Conservation (phyloP, 1,140 invertebrate species). For the Heliconius nattereri region DNA sequence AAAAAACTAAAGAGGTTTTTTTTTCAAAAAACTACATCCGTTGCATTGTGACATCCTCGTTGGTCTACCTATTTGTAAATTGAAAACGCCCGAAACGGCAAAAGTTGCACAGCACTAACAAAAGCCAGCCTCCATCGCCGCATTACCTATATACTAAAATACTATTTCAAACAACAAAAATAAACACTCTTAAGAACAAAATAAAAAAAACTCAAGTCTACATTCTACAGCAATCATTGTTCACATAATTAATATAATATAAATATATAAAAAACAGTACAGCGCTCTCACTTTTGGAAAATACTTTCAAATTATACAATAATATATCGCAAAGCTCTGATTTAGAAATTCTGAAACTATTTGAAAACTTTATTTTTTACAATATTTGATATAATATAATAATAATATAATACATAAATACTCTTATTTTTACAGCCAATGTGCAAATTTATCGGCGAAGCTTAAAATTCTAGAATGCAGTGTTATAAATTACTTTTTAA, state of each 20-base stretch:
- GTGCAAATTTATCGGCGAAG: constrained; percentile 64
- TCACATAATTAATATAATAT: constrained; percentile 57
- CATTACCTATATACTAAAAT: constrained; percentile 60
- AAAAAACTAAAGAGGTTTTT: neutral
- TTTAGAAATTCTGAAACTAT: constrained; percentile 64
- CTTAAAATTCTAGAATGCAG: constrained; percentile 59
- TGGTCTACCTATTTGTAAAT: neutral
- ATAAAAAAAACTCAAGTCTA: constrained; percentile 49
- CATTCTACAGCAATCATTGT: constrained; percentile 58
- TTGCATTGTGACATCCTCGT: neutral
- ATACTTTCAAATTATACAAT: constrained; percentile 41
- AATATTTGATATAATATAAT: constrained; percentile 44
- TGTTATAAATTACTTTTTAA: constrained; percentile 50
- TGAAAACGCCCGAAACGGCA: neutral
- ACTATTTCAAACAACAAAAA: constrained; percentile 76
- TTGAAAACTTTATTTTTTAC: constrained; percentile 45
- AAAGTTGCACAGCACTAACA: neutral
- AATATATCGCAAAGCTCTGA: constrained; percentile 59
- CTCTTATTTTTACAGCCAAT: constrained; percentile 63
- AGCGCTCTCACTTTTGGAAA: constrained; percentile 38
- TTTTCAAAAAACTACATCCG: neutral
- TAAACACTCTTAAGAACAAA: constrained; percentile 68
- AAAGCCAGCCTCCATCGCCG: constrained; percentile 48
- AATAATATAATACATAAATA: constrained; percentile 47
- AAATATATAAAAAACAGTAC: constrained; percentile 70